phyloP scores from a whole-genome alignment of 2,888 invertebrate genomes.

The Uloborus plumipes region DNA sequence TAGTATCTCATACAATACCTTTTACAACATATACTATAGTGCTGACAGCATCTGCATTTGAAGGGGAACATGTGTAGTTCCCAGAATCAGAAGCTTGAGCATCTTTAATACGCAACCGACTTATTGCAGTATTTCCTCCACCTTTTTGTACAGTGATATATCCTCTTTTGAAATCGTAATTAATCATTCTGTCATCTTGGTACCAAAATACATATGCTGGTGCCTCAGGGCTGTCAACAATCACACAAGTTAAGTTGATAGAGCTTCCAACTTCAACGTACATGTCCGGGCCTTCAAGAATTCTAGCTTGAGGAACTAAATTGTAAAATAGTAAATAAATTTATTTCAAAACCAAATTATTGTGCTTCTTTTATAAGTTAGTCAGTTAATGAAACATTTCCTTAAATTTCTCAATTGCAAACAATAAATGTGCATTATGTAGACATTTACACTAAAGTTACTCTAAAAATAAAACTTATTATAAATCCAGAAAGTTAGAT shows the following conservation, averaged over 20 bases:
- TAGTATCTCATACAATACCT: conserved; percentile 74
- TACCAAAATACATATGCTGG: conserved; percentile 96
- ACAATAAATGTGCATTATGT: no score
- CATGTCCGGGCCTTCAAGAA: conserved; percentile 87
- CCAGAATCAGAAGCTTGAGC: conserved; percentile 88
- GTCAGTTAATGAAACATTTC: not conserved
- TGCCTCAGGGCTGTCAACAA: conserved; percentile 91
- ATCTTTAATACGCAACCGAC: conserved; percentile 84
- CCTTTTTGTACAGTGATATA: conserved; percentile 86
- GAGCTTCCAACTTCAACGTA: conserved; percentile 89
- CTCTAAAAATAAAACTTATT: no score
- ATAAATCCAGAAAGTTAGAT: no score
- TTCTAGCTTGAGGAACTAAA: conserved; percentile 89
- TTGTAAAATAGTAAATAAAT: not conserved
- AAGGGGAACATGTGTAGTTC: conserved; percentile 90
- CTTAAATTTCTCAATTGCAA: no score
- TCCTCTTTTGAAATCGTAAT: conserved; percentile 81
- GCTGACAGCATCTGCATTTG: conserved; percentile 85
- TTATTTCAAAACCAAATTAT: not conserved
- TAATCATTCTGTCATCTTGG: conserved; percentile 93
- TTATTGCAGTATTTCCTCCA: conserved; percentile 85
- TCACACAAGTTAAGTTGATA: conserved; percentile 87
- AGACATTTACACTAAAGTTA: no score
- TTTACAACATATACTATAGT: conserved; percentile 88
- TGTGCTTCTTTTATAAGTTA: not conserved